Evolutionary conservation across 2,113 vertebrate species (phyloP).

Genomic region (Oryzias celebensis): DNA sequence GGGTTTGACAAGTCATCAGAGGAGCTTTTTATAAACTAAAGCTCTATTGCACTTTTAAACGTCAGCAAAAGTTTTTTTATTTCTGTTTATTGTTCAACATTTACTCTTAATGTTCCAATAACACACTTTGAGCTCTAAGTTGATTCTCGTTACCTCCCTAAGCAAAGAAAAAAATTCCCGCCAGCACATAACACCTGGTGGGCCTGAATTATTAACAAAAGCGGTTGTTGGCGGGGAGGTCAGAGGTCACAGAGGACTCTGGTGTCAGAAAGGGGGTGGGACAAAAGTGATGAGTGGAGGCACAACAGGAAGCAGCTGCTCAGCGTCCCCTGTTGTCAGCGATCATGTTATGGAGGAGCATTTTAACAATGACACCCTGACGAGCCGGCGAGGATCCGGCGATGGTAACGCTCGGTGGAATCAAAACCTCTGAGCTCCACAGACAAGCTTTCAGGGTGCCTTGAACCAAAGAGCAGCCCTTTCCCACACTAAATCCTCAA

Average conservation of each 20-base stretch:
- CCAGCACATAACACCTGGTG: constrained; percentile 31
- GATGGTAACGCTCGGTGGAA: neutral
- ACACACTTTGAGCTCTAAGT: no score
- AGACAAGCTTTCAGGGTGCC: no score
- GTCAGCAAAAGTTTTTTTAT: no score
- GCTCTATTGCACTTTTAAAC: no score
- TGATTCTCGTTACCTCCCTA: no score
- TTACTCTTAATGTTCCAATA: no score
- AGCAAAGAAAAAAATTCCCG: neutral
- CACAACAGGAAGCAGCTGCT: constrained; percentile 60
- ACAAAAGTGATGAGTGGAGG: constrained; percentile 25
- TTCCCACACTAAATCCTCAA: constrained; percentile 44
- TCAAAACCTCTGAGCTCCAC: constrained; percentile 2
- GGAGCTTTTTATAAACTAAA: no score
- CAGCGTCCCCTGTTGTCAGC: constrained; percentile 13
- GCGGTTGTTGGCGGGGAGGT: constrained; percentile 12
- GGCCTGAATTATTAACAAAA: constrained; percentile 42
- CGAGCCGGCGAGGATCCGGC: neutral
- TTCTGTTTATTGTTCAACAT: no score
- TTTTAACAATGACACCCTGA: constrained; percentile 5
- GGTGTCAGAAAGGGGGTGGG: constrained; percentile 17
- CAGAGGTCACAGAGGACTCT: constrained; percentile 21
- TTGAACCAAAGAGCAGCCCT: neutral
- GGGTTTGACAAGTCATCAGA: no score
- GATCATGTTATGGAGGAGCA: constrained; percentile 11